Conservation (phyloP, 2,113 vertebrate species). For the Pteruthius melanotis region DNA sequence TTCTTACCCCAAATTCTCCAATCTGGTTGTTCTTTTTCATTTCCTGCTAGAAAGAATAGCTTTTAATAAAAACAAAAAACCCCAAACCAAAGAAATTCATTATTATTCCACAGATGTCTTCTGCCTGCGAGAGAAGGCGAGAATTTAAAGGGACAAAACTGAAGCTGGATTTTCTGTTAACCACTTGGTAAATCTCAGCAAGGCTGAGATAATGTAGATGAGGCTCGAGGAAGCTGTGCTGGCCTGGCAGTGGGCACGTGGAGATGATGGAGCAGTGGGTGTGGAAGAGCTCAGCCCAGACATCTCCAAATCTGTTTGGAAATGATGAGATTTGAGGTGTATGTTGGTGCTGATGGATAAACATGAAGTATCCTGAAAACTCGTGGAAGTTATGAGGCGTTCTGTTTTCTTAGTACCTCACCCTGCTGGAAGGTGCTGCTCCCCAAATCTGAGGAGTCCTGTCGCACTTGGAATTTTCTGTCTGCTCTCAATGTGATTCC, state of each 20-base stretch:
- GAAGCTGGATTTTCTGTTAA: neutral
- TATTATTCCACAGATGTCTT: slow-evolving; percentile 58
- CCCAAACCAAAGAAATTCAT: slow-evolving; percentile 58
- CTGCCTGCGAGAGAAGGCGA: slow-evolving; percentile 7
- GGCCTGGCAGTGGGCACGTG: neutral
- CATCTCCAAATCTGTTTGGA: neutral
- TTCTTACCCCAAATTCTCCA: slow-evolving; percentile 32
- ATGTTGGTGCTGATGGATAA: neutral
- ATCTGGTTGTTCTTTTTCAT: slow-evolving; percentile 62
- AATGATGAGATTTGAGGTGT: neutral
- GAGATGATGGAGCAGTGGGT: neutral
- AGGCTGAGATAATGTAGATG: neutral
- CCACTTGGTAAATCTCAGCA: neutral
- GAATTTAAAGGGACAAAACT: slow-evolving; percentile 54
- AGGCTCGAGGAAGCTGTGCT: neutral
- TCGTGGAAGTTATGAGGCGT: neutral
- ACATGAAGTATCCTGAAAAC: neutral
- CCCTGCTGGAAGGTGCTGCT: neutral
- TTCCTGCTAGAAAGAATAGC: slow-evolving; percentile 63
- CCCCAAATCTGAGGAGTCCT: neutral
- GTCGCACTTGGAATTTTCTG: neutral
- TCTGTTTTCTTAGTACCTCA: neutral
- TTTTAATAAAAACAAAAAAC: slow-evolving; percentile 62
- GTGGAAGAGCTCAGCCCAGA: neutral
- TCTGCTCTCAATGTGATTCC: neutral